A percentile compares a stretch with the other conserved stretches of the same genome.
phyloP scores from a whole-genome alignment of 2,888 invertebrate species.

The Tethea ocularis region DNA sequence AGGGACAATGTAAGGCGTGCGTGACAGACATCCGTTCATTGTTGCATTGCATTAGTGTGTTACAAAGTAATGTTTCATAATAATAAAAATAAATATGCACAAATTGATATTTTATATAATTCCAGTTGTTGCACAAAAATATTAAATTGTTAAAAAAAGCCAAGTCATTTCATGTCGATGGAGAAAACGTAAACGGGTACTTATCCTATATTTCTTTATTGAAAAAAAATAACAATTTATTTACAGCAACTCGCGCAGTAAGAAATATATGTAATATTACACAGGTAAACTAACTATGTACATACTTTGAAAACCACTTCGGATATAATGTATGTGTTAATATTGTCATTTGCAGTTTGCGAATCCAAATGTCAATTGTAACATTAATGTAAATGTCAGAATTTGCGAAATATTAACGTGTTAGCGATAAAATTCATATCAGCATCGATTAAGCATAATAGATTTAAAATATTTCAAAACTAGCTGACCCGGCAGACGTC shows the following conservation, averaged over 20 bases:
- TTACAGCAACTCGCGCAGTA: too few species aligned
- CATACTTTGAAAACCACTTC: background rate
- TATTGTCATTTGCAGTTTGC: background rate
- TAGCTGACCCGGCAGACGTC: too few species aligned
- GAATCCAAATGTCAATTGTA: background rate
- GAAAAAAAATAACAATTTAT: too few species aligned
- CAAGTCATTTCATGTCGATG: background rate
- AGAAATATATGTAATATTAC: background rate
- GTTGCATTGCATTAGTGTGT: constrained; percentile 30
- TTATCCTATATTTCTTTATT: too few species aligned
- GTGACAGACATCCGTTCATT: constrained; percentile 65
- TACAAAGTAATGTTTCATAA: background rate
- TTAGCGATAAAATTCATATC: background rate
- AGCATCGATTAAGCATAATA: background rate
- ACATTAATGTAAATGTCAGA: background rate
- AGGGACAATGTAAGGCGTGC: constrained; percentile 27
- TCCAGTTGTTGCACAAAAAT: background rate
- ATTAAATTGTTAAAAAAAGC: background rate
- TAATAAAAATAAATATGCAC: background rate
- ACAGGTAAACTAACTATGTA: background rate
- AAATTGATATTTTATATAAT: background rate
- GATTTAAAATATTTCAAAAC: background rate
- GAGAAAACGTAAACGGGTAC: too few species aligned
- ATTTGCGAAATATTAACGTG: background rate
- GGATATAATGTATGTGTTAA: background rate